Percentiles rank a stretch among this genome's conserved stretches.
phyloP scores from a whole-genome alignment of 2,797 vertebrate genomes.

The Orientallactaga sibirica region DNA sequence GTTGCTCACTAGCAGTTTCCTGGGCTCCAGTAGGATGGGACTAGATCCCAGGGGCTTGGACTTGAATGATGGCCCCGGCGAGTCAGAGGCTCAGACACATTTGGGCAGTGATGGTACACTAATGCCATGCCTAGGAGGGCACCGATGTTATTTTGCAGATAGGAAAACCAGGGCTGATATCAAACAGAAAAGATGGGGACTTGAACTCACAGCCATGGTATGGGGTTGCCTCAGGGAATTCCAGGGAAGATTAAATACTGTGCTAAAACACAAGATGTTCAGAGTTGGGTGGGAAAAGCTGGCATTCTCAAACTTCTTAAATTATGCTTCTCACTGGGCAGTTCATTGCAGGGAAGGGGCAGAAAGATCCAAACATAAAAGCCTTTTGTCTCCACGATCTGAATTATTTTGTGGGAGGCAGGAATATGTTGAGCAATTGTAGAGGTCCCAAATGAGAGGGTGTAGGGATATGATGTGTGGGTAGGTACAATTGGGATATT shows the following conservation, averaged over 20 bases:
- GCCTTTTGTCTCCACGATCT: slow-evolving; percentile 43
- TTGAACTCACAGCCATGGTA: background rate
- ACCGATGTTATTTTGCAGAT: background rate
- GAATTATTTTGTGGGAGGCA: slow-evolving; percentile 9
- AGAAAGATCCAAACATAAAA: slow-evolving; percentile 22
- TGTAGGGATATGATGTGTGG: background rate
- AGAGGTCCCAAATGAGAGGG: background rate
- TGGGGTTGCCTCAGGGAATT: background rate
- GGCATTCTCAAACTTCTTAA: background rate
- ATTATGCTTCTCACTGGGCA: background rate
- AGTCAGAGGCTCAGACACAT: background rate
- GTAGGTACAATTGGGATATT: slow-evolving; percentile 47
- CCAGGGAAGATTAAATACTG: background rate
- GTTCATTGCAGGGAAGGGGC: background rate
- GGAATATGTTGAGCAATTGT: background rate
- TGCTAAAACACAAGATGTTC: background rate
- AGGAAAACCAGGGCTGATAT: background rate
- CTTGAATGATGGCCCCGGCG: background rate
- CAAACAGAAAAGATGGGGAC: background rate
- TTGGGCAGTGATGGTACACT: background rate
- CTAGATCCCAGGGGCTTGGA: background rate
- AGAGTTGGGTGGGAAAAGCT: background rate
- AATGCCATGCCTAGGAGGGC: background rate
- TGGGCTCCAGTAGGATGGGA: background rate
- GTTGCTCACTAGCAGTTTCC: slow-evolving; percentile 32